Percentiles rank a stretch among this genome's conserved stretches.
phyloP scores from a whole-genome alignment of 2,888 invertebrate genomes.

The Cyaniris semiargus region DNA sequence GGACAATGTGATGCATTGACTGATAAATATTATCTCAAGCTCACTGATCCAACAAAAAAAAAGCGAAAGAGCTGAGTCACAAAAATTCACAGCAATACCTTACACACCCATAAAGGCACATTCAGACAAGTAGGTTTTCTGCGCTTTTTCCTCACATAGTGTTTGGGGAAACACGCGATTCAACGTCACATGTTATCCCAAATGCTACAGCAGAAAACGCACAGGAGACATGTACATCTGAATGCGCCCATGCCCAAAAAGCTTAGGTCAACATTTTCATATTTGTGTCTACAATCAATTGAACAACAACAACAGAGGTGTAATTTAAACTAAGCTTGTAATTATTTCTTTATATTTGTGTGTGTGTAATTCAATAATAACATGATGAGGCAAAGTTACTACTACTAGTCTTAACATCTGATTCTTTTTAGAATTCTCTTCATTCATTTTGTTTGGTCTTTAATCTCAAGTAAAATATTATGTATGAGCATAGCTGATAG shows the following conservation, averaged over 20 bases:
- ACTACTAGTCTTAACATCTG: no score
- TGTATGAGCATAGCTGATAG: neutral
- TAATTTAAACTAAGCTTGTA: no score
- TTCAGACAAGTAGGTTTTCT: no score
- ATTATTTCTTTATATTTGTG: no score
- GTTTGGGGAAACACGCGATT: no score
- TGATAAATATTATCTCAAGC: neutral
- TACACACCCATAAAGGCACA: neutral
- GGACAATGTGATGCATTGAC: neutral
- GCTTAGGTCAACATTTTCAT: neutral
- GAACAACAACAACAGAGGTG: no score
- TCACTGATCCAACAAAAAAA: neutral
- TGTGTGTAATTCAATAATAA: no score
- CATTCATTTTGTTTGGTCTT: neutral
- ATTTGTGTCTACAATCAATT: neutral
- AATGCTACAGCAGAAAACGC: no score
- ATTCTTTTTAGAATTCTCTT: neutral
- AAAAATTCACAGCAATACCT: neutral
- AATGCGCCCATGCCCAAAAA: neutral
- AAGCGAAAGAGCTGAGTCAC: neutral
- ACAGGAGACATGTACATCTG: no score
- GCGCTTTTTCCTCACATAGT: no score
- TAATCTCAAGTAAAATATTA: neutral
- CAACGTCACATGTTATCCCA: no score
- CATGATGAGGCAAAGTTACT: no score